A percentile compares a stretch with the other conserved stretches of the same genome.
Conservation (phyloP, 2,888 invertebrate genomes). For the Pheosia tremula region DNA sequence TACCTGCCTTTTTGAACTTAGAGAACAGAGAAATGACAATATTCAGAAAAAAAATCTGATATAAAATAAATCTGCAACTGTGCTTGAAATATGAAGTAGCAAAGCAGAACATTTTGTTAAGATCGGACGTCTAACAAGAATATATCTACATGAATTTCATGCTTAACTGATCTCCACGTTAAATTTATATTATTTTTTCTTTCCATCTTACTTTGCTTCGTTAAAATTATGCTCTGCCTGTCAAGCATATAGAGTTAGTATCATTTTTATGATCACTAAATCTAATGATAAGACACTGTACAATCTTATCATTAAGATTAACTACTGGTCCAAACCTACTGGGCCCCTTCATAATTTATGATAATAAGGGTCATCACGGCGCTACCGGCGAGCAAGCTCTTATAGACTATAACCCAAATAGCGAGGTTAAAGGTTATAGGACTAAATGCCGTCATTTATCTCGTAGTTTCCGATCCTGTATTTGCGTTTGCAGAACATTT, state of each 20-base stretch:
- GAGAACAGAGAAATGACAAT: no score
- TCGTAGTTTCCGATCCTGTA: neutral
- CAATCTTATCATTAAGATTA: constrained; percentile 1
- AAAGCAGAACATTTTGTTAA: no score
- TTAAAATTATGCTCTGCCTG: neutral
- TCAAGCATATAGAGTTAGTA: neutral
- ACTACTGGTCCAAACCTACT: neutral
- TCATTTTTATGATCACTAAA: constrained; percentile 4
- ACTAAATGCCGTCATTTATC: neutral
- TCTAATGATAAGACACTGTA: constrained; percentile 1
- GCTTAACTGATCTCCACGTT: no score
- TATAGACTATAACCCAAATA: no score
- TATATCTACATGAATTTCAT: no score
- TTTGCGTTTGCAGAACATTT: neutral
- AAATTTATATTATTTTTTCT: no score
- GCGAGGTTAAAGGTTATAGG: neutral
- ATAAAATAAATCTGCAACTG: no score
- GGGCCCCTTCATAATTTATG: neutral
- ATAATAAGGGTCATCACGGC: neutral
- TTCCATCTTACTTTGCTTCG: neutral
- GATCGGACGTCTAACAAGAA: no score
- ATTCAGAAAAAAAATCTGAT: no score
- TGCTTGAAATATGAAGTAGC: no score
- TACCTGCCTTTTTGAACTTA: no score
- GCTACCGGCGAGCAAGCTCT: no score